phyloP scores from a whole-genome alignment of 2,888 invertebrate genomes.

The Coleophora deauratella region DNA sequence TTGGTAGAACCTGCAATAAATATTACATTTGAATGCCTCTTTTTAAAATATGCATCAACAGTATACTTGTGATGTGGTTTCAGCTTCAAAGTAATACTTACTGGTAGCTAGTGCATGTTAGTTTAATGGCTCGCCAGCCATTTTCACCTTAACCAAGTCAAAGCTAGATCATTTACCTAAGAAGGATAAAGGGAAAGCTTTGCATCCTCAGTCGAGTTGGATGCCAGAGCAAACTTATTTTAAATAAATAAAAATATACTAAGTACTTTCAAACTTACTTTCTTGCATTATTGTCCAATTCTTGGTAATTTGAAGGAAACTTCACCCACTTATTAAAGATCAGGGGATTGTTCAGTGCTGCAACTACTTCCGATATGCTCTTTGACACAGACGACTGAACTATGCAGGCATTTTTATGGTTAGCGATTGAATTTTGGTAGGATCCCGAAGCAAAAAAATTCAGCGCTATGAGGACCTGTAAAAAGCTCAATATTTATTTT shows the following conservation, averaged over 20 bases:
- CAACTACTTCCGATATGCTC: not conserved
- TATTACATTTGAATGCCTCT: not conserved
- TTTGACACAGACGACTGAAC: not conserved
- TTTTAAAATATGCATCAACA: not conserved
- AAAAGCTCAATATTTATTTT: not conserved
- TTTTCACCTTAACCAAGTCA: no score
- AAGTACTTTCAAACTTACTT: not conserved
- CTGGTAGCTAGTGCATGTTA: not conserved
- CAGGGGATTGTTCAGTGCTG: not conserved
- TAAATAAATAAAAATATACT: not conserved
- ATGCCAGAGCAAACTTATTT: not conserved
- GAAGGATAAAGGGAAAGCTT: no score
- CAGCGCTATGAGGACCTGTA: slow-evolving; percentile 1
- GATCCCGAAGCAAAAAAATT: not conserved
- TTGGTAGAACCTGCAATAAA: slow-evolving; percentile 6
- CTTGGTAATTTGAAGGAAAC: not conserved
- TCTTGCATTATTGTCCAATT: not conserved
- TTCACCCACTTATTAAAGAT: not conserved
- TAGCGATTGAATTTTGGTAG: not conserved
- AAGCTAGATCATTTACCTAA: no score
- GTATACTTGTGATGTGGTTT: no score
- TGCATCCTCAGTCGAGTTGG: no score
- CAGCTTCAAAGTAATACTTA: no score
- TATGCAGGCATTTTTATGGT: not conserved
- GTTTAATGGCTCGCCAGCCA: no score